Evolutionary conservation across 1,140 invertebrate genomes (phyloP), one percentile per base, ranked within the genome.

Genomic region (Atta cephalotes): DNA sequence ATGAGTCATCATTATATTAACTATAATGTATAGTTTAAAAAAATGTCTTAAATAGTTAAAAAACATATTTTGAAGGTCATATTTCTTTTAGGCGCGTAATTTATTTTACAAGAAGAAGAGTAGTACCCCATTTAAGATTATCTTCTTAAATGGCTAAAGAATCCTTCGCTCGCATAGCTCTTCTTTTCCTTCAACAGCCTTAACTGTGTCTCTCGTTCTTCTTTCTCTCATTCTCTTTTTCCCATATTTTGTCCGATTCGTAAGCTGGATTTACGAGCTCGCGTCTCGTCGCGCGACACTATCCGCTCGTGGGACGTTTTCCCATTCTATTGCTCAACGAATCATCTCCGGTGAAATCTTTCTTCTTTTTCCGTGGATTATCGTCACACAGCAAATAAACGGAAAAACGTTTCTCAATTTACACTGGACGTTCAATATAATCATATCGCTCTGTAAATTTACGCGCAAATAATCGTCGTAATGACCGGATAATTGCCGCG

Each of bases 221-320:
- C 66, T 70, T 49, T 49, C 66, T 49, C 66, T 70, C 66, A 21
- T 9, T 16, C 56, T 12, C 53, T 45, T n/a, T 56, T 25, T 28
- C 16, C 56, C 39, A 72, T 72, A 82, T 82, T 72, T 68, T 18
- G 56, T 62, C 80, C 56, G 31, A 74, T 39, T 74, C 80, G 53
- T 76, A 76, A 84, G 70, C 80, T 39, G 80, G 68, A 84, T 84
- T 82, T 84, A 84, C 70, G 80, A 84, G 70, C 68, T 72, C 66
- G 60, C 76, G 78, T 71, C 65, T 70, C 31, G 65, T 70, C 65
- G 31, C 49, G n/a, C 51, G 49, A 58, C 35, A 35, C 66, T 60
- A 72, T 82, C 79, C 68, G 80, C 68, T 49, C 68, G 53, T 56
- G 68, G 70, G 80, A 76, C 80, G 56, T 31, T 76, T 63, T 51